These are phyloP conservation scores for Rhogogaster chlorosoma DNA, from an alignment of 2,888 invertebrate genomes.

Conservation along the genomic window DNA sequence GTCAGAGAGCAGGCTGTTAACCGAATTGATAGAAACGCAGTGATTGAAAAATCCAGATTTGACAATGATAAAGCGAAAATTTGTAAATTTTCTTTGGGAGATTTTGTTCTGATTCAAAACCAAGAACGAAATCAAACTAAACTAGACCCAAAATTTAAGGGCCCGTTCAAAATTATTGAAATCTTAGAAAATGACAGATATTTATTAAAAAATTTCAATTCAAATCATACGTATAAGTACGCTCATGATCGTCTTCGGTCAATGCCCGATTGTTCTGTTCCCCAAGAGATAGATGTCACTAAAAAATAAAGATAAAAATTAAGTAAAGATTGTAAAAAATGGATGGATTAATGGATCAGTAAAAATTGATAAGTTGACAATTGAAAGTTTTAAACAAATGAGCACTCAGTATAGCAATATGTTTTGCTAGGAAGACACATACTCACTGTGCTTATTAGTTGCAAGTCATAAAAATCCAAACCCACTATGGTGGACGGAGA, in stretches of 20 bases:
- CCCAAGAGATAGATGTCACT: not conserved
- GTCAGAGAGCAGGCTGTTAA: too few relatives aligned
- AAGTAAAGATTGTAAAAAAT: too few relatives aligned
- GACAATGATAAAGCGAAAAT: too few relatives aligned
- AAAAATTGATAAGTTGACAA: too few relatives aligned
- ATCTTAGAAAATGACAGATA: not conserved
- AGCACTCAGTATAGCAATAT: not conserved
- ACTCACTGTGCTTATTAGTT: not conserved
- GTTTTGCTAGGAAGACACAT: not conserved
- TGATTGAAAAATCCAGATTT: too few relatives aligned
- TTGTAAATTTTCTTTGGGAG: too few relatives aligned
- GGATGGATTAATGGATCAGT: too few relatives aligned
- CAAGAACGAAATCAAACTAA: not conserved
- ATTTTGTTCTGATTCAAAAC: conserved; percentile 40
- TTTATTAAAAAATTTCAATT: not conserved
- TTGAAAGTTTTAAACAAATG: too few relatives aligned
- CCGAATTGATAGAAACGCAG: too few relatives aligned
- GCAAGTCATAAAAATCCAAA: conserved; percentile 18
- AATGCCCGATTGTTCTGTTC: not conserved
- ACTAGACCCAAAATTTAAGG: not conserved
- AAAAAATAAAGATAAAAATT: too few relatives aligned
- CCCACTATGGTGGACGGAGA: not conserved
- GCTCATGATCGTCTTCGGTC: not conserved
- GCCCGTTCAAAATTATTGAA: not conserved
- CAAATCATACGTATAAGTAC: not conserved